Percentiles rank a stretch among this genome's conserved stretches.
phyloP scores from a whole-genome alignment of 2,797 vertebrate genomes.

The Pygocentrus nattereri region DNA sequence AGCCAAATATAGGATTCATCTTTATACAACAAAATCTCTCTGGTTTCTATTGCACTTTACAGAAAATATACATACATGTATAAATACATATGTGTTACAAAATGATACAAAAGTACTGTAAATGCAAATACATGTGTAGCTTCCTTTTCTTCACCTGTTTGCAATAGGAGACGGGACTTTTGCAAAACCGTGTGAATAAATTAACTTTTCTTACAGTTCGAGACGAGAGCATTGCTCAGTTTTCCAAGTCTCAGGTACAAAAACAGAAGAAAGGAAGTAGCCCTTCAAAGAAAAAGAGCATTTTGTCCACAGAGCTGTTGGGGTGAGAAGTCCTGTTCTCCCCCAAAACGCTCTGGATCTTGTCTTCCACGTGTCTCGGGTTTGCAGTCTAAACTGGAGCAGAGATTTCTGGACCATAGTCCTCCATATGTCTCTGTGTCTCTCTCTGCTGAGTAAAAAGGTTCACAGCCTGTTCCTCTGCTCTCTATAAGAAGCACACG shows the following conservation, averaged over 20 bases:
- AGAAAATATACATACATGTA: conserved; percentile 77
- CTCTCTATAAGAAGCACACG: conserved; percentile 90
- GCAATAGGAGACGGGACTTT: conserved; percentile 8
- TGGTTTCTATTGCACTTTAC: conserved; percentile 75
- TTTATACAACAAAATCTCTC: conserved; percentile 47
- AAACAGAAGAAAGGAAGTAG: conserved; percentile 20
- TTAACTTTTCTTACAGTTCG: conserved; percentile 49
- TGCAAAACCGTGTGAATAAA: conserved; percentile 54
- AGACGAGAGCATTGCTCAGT: conserved; percentile 30
- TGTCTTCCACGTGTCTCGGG: conserved; percentile 1
- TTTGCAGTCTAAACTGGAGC: conserved; percentile 35
- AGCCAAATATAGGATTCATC: conserved; percentile 52
- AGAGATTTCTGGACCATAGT: conserved; percentile 11
- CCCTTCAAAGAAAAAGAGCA: conserved; percentile 30
- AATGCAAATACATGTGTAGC: conserved; percentile 44
- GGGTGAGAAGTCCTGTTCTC: conserved; percentile 46
- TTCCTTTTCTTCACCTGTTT: conserved; percentile 22
- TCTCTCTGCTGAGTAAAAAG: conserved; percentile 19
- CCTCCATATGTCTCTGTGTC: neutral
- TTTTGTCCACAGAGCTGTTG: conserved; percentile 29
- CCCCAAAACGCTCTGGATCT: conserved; percentile 39
- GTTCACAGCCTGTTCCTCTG: neutral
- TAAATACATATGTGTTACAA: conserved; percentile 71
- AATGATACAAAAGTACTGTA: conserved; percentile 54
- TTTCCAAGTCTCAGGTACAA: conserved; percentile 27